These are phyloP conservation scores for Sphaeridia pumilis DNA, from an alignment of 2,888 invertebrate species.

Conservation along the genomic window DNA sequence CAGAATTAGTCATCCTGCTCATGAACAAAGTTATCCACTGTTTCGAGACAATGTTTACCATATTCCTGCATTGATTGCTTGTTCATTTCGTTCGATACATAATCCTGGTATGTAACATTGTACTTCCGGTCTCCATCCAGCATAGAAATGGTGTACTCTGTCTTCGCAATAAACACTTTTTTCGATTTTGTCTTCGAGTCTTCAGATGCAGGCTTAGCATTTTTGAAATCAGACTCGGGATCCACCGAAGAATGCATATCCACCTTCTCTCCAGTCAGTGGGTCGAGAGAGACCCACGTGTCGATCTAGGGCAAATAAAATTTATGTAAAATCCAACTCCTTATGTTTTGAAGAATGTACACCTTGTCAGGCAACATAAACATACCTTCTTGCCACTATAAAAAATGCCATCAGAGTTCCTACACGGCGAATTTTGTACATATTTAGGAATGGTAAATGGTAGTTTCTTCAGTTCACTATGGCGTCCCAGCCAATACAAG, in stretches of 20 bases:
- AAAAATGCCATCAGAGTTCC: conserved; percentile 86
- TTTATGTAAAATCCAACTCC: no score
- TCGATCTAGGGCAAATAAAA: no score
- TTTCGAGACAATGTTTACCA: no score
- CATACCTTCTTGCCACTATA: conserved; percentile 60
- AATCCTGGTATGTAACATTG: conserved; percentile 96
- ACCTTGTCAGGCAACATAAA: no score
- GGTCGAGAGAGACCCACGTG: conserved; percentile 84
- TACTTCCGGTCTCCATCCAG: conserved; percentile 74
- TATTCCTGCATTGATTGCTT: conserved; percentile 66
- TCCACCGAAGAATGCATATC: conserved; percentile 46
- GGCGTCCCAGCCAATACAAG: conserved; percentile 66
- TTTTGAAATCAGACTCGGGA: no score
- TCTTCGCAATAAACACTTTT: conserved; percentile 34
- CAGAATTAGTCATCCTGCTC: no score
- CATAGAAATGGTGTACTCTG: conserved; percentile 85
- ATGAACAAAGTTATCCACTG: no score
- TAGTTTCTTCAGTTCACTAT: conserved; percentile 71
- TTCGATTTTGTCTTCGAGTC: conserved; percentile 6
- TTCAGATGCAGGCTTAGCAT: conserved; percentile 1
- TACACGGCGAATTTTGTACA: conserved; percentile 88
- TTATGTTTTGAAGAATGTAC: no score
- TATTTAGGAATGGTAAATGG: conserved; percentile 96
- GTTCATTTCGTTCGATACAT: conserved; percentile 70
- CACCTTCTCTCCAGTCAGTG: conserved; percentile 53